Base-by-base conservation (phyloP, 2,113 vertebrate species). In the Toxostoma redivivum region DNA sequence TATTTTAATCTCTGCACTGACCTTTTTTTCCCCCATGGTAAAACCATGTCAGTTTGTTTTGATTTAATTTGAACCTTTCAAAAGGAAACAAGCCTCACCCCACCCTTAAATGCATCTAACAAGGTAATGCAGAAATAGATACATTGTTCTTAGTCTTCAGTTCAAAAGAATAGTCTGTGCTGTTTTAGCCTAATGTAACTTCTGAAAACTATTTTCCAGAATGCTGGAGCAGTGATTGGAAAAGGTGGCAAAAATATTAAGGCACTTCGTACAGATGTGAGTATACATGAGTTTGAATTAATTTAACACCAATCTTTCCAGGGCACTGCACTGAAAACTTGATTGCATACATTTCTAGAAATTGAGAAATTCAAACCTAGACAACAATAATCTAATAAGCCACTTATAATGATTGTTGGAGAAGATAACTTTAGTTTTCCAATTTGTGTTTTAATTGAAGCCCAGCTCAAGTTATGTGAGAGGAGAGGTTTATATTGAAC, bases 191-290 rank as follows among this genome's bases (percentile, higher is more conserved):
- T 93, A 70, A 64, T 65, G 57, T 94, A 64, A 84, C 30, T 88
- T 93, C 28, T 93, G 58, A 90, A 77, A 93, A 60, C 66, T 90
- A 8, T 88, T 86, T 95, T 96, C 82, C 93, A 99, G 99, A 99
- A 99, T 97, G 99, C 99, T 97, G 99, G 99, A 93, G 99, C 99
- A 97, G 99, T 99, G 97, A 99, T 99, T 98, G 99, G 99, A 81
- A 99, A 99, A 98, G 99, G 98, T 98, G 99, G 99, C 93, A 99
- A 99, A 99, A 99, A 99, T 97, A 99, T 99, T 98, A 99, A 99
- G 98, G 99, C 99, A 58, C 99, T 99, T 82, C 99, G 99, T 96
- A 99, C 99, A 97, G 99, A 99, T 83, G 99, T 99, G 98, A 99
- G 99, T 99, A 98, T 97, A 98, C 88, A 95, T 76, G 65, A 94